Conservation (phyloP, 1,140 invertebrate genomes). For the Zaprionus lachaisei region DNA sequence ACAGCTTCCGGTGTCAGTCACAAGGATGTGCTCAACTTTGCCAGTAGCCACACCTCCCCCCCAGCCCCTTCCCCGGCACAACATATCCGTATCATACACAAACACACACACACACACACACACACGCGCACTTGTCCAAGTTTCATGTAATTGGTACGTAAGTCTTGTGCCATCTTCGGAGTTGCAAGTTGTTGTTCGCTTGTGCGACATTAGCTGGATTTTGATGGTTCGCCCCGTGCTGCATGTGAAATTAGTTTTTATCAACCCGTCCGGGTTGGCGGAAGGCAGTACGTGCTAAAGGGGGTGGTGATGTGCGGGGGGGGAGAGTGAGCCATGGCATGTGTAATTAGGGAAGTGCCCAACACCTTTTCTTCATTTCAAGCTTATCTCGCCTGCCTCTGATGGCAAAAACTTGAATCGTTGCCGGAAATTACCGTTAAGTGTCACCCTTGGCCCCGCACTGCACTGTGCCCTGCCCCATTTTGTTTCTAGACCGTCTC, state of each 20-base stretch:
- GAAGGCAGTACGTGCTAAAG: background rate
- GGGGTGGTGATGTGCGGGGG: too few species aligned
- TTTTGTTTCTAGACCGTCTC: background rate
- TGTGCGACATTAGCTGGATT: slow-evolving; percentile 79
- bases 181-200: slow-evolving; percentile 70
- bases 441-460: slow-evolving; percentile 60
- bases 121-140: slow-evolving; percentile 17
- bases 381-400: slow-evolving; percentile 57
- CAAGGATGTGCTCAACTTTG: slow-evolving; percentile 61
- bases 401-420: slow-evolving; percentile 45
- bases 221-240: slow-evolving; percentile 71
- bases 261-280: background rate
- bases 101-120: slow-evolving; percentile 13
- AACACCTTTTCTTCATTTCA: slow-evolving; percentile 56
- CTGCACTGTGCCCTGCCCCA: slow-evolving; percentile 13
- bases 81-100: slow-evolving; percentile 11
- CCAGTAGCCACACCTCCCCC: slow-evolving; percentile 10
- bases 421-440: slow-evolving; percentile 73
- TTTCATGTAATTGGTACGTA: slow-evolving; percentile 74
- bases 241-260: slow-evolving; percentile 79
- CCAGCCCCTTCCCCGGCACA: background rate
- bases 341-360: slow-evolving; percentile 78
- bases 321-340: slow-evolving; percentile 51
- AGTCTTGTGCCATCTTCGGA: slow-evolving; percentile 64
- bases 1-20: slow-evolving; percentile 77